phyloP scores from a whole-genome alignment of 2,888 invertebrate species.

The Nipponacmea schrenckii region DNA sequence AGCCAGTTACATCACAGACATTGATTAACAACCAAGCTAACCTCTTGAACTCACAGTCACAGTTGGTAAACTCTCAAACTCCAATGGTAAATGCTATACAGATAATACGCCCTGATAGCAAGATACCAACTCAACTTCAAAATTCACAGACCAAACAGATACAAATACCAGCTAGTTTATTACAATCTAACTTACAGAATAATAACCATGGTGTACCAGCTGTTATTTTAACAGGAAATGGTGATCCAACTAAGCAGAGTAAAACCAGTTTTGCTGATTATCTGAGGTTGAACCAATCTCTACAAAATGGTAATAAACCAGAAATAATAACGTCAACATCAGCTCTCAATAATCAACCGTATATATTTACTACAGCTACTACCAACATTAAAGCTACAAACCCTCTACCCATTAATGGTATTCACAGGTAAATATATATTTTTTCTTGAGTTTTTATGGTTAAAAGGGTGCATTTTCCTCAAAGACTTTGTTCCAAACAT shows the following conservation, averaged over 20 bases:
- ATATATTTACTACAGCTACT: constrained; percentile 27
- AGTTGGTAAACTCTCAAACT: constrained; percentile 10
- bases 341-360: constrained; percentile 22
- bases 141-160: constrained; percentile 36
- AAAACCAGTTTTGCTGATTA: constrained; percentile 20
- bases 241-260: background rate
- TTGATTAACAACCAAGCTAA: constrained; percentile 20
- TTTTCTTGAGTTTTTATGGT: too few relatives aligned
- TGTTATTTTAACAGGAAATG: constrained; percentile 7
- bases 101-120: constrained; percentile 26
- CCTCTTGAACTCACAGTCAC: constrained; percentile 11
- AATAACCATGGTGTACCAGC: constrained; percentile 11
- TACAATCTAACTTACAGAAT: constrained; percentile 18
- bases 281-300: constrained; percentile 14
- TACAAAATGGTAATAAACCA: background rate
- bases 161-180: constrained; percentile 45
- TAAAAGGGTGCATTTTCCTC: too few relatives aligned
- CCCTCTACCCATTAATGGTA: background rate
- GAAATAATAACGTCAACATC: constrained; percentile 16
- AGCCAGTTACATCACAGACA: constrained; percentile 22
- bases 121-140: constrained; percentile 13
- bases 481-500: too few relatives aligned
- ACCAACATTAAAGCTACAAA: background rate
- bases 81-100: constrained; percentile 33
- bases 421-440: background rate